phyloP scores from a whole-genome alignment of 2,888 invertebrate species.

The Drosophila monieri region DNA sequence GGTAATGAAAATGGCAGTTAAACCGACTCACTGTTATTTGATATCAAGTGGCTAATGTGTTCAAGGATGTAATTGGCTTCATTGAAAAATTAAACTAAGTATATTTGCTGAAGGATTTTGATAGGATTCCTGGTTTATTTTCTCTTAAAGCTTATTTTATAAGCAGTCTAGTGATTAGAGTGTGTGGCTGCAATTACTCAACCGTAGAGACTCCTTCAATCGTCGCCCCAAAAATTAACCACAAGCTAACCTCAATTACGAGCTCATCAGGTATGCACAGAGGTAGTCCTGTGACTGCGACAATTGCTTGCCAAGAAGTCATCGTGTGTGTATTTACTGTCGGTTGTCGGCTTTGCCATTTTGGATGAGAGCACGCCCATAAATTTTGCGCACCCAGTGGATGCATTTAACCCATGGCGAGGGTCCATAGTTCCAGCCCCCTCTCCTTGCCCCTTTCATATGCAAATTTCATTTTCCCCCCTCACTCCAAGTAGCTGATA shows the following conservation, averaged over 20 bases:
- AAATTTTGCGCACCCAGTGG: constrained; percentile 42
- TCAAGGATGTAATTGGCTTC: constrained; percentile 24
- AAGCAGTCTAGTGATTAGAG: constrained; percentile 10
- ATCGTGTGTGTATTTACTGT: constrained; percentile 21
- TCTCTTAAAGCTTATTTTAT: not conserved
- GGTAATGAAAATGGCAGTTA: constrained; percentile 39
- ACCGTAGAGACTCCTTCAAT: constrained; percentile 1
- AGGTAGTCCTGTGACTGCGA: constrained; percentile 10
- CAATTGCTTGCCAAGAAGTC: constrained; percentile 42
- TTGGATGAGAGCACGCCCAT: constrained; percentile 32
- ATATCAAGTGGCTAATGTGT: not conserved
- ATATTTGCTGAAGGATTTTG: not conserved
- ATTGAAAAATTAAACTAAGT: not conserved
- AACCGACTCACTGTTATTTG: constrained; percentile 29
- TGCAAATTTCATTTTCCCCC: constrained; percentile 59
- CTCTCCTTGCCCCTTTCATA: constrained; percentile 33
- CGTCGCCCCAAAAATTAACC: constrained; percentile 35
- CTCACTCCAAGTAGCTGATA: constrained; percentile 27
- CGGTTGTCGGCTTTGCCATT: constrained; percentile 25
- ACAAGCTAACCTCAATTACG: constrained; percentile 46
- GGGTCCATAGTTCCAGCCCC: not conserved
- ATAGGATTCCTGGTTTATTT: not conserved
- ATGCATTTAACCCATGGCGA: constrained; percentile 62
- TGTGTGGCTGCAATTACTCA: constrained; percentile 21
- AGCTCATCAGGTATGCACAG: constrained; percentile 40